Conservation (phyloP, 2,113 vertebrate genomes). For the Eudyptes chrysolophus region DNA sequence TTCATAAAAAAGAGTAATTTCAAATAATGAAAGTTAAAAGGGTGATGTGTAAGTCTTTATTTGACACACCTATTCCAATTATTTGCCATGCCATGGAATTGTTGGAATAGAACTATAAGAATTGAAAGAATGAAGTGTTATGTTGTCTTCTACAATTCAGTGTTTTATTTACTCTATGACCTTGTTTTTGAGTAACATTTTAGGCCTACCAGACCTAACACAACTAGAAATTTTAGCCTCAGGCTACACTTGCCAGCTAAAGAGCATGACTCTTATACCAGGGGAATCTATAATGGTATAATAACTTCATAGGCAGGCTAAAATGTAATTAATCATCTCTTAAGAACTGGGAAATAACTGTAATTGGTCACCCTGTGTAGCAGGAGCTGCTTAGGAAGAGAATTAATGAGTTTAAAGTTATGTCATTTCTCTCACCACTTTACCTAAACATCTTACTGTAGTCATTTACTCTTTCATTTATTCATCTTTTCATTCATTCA, state of each 20-base stretch:
- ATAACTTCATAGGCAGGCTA: background rate
- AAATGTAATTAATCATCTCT: conserved; percentile 34
- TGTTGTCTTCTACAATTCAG: background rate
- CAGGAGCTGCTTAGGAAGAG: background rate
- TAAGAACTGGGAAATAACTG: background rate
- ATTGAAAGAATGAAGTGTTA: background rate
- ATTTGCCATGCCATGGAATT: background rate
- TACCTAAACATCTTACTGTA: background rate
- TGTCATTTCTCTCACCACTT: background rate
- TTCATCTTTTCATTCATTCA: background rate
- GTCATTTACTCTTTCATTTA: background rate
- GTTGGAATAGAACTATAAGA: background rate
- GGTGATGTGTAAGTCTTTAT: background rate
- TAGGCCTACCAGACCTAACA: background rate
- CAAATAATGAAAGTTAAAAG: background rate
- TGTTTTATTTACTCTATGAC: conserved; percentile 2
- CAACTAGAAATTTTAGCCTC: background rate
- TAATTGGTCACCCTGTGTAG: background rate
- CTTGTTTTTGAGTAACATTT: background rate
- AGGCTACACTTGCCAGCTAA: background rate
- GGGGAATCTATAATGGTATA: background rate
- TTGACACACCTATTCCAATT: background rate
- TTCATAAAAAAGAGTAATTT: conserved; percentile 15
- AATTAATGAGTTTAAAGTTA: background rate
- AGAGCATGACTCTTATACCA: background rate